A percentile compares a stretch with the other conserved stretches of the same genome.
These are phyloP conservation scores for Boulengeromyrus knoepffleri DNA, from an alignment of 2,113 vertebrate genomes.

Conservation along the genomic window DNA sequence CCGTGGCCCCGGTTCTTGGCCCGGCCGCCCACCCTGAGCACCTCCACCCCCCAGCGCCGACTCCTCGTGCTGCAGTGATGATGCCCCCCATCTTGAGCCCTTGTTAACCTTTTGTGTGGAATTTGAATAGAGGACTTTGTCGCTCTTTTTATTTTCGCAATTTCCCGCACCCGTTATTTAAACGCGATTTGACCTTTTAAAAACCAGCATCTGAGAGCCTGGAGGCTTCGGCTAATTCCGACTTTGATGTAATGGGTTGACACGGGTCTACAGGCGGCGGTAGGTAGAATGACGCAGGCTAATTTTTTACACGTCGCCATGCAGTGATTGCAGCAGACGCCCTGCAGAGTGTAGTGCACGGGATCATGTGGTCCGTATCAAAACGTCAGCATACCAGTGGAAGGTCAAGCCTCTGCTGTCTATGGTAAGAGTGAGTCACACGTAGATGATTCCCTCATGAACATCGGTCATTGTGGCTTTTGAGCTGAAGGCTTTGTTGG, in stretches of 20 bases:
- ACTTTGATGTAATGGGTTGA: neutral
- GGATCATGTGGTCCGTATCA: neutral
- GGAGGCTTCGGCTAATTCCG: neutral
- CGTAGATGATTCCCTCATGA: neutral
- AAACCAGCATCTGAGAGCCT: neutral
- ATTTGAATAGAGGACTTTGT: slow-evolving; percentile 32
- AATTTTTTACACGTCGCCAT: neutral
- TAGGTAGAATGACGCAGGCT: neutral
- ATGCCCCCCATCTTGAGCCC: neutral
- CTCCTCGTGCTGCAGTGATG: neutral
- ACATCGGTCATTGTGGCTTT: neutral
- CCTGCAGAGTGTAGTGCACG: neutral
- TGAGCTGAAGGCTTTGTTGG: neutral
- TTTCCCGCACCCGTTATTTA: neutral
- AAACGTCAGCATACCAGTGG: neutral
- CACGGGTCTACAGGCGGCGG: no score
- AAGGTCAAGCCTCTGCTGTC: neutral
- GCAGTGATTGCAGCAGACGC: neutral
- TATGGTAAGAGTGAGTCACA: neutral
- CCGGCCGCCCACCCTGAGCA: neutral
- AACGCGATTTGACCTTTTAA: slow-evolving; percentile 25
- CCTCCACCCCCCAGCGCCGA: neutral
- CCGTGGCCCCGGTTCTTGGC: neutral
- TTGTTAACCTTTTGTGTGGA: slow-evolving; percentile 29
- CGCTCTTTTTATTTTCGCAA: slow-evolving; percentile 21